Percentiles rank a stretch among this genome's conserved stretches.
Conservation (phyloP, 2,797 vertebrate genomes). For the Gephyroberyx darwinii region DNA sequence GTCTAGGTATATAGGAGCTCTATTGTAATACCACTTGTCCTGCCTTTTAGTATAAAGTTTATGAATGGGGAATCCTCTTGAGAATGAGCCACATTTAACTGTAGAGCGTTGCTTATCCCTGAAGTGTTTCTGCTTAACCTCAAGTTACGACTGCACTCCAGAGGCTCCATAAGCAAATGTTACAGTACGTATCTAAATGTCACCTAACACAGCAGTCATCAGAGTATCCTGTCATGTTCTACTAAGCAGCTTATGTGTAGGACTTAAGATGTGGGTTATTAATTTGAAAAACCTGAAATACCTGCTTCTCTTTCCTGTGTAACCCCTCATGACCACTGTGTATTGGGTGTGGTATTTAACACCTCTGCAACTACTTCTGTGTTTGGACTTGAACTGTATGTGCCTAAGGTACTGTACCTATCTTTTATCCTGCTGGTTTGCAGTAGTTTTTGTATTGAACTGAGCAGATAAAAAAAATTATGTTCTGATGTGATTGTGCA, state of each 20-base stretch:
- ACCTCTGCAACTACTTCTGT: slow-evolving; percentile 48
- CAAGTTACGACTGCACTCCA: slow-evolving; percentile 45
- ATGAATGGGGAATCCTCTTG: background rate
- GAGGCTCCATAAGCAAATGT: slow-evolving; percentile 19
- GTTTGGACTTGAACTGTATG: slow-evolving; percentile 56
- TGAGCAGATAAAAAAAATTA: slow-evolving; percentile 39
- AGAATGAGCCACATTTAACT: slow-evolving; percentile 10
- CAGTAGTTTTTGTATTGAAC: slow-evolving; percentile 58
- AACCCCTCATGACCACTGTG: slow-evolving; percentile 50
- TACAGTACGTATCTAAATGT: slow-evolving; percentile 23
- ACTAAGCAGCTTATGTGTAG: slow-evolving; percentile 20
- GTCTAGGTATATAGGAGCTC: slow-evolving; percentile 35
- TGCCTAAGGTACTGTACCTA: slow-evolving; percentile 63
- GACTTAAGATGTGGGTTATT: slow-evolving; percentile 24
- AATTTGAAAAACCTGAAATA: slow-evolving; percentile 5
- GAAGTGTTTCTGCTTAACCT: slow-evolving; percentile 43
- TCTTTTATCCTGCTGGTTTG: slow-evolving; percentile 58
- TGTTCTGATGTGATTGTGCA: slow-evolving; percentile 17
- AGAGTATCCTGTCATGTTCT: slow-evolving; percentile 7
- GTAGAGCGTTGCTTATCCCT: slow-evolving; percentile 13
- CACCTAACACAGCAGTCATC: slow-evolving; percentile 1
- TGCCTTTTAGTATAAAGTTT: slow-evolving; percentile 40
- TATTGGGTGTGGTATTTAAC: slow-evolving; percentile 47
- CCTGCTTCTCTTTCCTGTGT: slow-evolving; percentile 32
- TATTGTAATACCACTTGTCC: slow-evolving; percentile 21